Evolutionary conservation across 2,797 vertebrate species (phyloP), one percentile per base, ranked within the genome.

Genomic region (Avahi laniger): DNA sequence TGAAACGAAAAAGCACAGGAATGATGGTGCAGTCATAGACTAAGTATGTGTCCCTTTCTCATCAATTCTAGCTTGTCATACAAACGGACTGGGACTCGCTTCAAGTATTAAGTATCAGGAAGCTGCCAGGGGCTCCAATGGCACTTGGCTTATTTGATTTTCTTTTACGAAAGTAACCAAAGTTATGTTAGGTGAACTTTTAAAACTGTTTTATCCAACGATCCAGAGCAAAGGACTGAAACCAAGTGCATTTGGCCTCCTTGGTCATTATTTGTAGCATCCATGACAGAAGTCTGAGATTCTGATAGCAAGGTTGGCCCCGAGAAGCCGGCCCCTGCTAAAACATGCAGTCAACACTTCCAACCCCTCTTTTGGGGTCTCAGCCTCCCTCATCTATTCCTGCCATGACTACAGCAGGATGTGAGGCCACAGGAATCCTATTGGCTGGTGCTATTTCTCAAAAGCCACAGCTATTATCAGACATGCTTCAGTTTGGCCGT

Each of bases 101-200:
- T 70, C 92, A 75, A 92, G 57, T 43, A 89, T 94, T 65, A 93
- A 92, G 52, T 20, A 80, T 54, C 10, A 41, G 50, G 73, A 94
- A 67, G 41, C 78, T 75, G n/a, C 48, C 85, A 70, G 54, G 41
- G 50, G 67, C 38, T 57, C 41, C n/a, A 17, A 10, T 1, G 65
- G 54, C 91, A 59, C 17, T 52, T 84, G 28, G 61, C 24, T 79
- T 79, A 41, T 78, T 73, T 75, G 28, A 46, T 57, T 82, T 79
- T 80, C 57, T 50, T 95, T 87, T 75, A 87, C 3, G 0, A 81
- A 89, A 76, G 63, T 63, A 69, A 96, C 28, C 52, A 41, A 89
- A 84, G 57, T 87, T 95, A 52, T 10, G 20, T 17, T 75, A 30
- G 33, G 43, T 43, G 38, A 89, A 89, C 48, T 17, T 63, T 59